Evolutionary conservation across 2,888 invertebrate species (phyloP), one percentile per base, ranked within the genome.

Genomic region (Diloba caeruleocephala): DNA sequence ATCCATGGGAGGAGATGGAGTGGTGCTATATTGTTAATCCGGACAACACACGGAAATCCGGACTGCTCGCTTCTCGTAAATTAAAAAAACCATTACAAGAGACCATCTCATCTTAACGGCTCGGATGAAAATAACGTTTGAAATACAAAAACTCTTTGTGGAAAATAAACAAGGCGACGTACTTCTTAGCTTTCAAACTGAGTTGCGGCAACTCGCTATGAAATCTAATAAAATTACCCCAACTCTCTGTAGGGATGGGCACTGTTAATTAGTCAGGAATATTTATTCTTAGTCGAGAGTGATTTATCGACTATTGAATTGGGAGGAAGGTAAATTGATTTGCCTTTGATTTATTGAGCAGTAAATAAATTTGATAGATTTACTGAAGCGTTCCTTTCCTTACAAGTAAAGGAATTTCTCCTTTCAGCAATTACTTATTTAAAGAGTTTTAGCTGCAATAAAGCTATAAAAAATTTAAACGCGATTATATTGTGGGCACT

Each of bases 221-320:
- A 52, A 52, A 68, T 59, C 43, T 41, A 52, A 67, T 59, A 42
- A 55, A 46, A 44, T 63, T 15, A 14, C 29, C 25, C 13, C 4
- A 46, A 43, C 36, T 21, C 21, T 21, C 21, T 43, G 28, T 51
- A 50, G 43, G 36, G 61, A 43, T 54, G 54, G 26, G 41, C 26
- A 25, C 37, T 14, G 8, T 13, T 37, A 38, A 51, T 64, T 64
- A 52, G 31, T 44, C 36, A 23, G 31, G 15, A 38, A 21, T 52
- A 55, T 64, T 55, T 19, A 48, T 44, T 42, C 34, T 23, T 17
- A 49, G 45, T 50, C 37, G 28, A 32, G 43, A 36, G 41, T 39
- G 53, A 66, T 60, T 44, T 39, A 59, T 54, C 14, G 42, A 29
- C 25, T 59, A 45, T 43, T 51, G 39, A 44, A 33, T 42, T 23